Conservation (phyloP, 2,888 invertebrate species). For the Ophion ventricosus region DNA sequence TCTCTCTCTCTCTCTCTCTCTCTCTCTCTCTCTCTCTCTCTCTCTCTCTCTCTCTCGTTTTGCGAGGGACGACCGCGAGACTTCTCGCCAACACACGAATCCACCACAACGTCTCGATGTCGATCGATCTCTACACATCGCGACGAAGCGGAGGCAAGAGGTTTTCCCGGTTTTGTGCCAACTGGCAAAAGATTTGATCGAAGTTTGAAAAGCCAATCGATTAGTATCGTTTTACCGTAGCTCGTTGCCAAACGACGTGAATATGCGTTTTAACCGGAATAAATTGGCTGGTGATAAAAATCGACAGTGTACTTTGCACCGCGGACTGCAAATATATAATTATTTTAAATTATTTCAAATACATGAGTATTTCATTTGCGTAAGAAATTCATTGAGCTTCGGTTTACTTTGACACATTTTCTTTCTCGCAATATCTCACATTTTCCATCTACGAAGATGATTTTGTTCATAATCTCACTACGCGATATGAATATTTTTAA, state of each 20-base stretch:
- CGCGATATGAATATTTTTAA: slow-evolving; percentile 31
- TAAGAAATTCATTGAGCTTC: too few relatives aligned
- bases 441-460: too few relatives aligned
- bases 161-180: slow-evolving; percentile 60
- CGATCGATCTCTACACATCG: slow-evolving; percentile 55
- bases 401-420: too few relatives aligned
- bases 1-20: too few relatives aligned
- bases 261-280: not conserved
- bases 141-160: not conserved
- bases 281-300: not conserved
- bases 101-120: slow-evolving; percentile 32
- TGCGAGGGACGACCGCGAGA: slow-evolving; percentile 39
- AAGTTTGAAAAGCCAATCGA: slow-evolving; percentile 63
- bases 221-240: slow-evolving; percentile 43
- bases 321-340: too few relatives aligned
- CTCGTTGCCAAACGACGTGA: slow-evolving; percentile 9
- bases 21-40: not conserved
- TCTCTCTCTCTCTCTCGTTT: slow-evolving; percentile 9
- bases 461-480: not conserved
- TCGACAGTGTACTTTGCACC: not conserved
- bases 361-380: too few relatives aligned
- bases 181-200: slow-evolving; percentile 68
- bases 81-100: slow-evolving; percentile 12
- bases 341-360: too few relatives aligned
- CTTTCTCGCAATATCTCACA: too few relatives aligned